phyloP scores from a whole-genome alignment of 2,888 invertebrate species.

The Caenorhabditis parvicauda region DNA sequence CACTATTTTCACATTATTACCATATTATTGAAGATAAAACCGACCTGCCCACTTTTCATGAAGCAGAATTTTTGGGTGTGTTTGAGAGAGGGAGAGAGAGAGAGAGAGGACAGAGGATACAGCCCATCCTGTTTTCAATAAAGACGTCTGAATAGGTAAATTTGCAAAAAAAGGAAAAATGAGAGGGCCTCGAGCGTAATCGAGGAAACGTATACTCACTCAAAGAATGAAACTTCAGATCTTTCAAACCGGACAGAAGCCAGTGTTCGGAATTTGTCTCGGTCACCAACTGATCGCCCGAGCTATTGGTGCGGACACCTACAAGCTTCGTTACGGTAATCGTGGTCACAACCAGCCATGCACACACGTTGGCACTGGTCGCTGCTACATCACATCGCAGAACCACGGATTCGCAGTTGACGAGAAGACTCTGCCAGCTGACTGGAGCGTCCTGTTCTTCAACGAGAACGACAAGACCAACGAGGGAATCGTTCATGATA shows the following conservation, averaged over 20 bases:
- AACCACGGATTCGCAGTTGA: constrained; percentile 66
- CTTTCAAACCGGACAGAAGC: constrained; percentile 71
- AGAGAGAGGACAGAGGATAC: too few species aligned
- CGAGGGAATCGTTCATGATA: constrained; percentile 87
- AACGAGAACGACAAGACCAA: constrained; percentile 95
- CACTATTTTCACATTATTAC: too few species aligned
- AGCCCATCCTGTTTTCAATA: too few species aligned
- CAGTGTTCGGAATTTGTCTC: constrained; percentile 95
- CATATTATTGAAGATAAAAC: too few species aligned
- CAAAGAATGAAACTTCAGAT: too few species aligned
- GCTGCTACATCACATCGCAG: constrained; percentile 94
- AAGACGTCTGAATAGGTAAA: too few species aligned
- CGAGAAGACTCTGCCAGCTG: constrained; percentile 70
- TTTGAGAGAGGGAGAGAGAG: too few species aligned
- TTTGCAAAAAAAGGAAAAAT: too few species aligned
- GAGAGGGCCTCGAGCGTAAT: too few species aligned
- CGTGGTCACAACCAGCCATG: constrained; percentile 98
- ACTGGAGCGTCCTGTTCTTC: constrained; percentile 85
- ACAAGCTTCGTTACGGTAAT: constrained; percentile 95
- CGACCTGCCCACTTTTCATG: too few species aligned
- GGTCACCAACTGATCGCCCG: constrained; percentile 91
- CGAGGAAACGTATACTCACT: too few species aligned
- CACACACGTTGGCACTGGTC: constrained; percentile 78
- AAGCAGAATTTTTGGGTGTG: too few species aligned
- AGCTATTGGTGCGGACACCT: constrained; percentile 88